Base-by-base conservation (phyloP, 2,113 vertebrate species). In the Ancistrus triradiatus region DNA sequence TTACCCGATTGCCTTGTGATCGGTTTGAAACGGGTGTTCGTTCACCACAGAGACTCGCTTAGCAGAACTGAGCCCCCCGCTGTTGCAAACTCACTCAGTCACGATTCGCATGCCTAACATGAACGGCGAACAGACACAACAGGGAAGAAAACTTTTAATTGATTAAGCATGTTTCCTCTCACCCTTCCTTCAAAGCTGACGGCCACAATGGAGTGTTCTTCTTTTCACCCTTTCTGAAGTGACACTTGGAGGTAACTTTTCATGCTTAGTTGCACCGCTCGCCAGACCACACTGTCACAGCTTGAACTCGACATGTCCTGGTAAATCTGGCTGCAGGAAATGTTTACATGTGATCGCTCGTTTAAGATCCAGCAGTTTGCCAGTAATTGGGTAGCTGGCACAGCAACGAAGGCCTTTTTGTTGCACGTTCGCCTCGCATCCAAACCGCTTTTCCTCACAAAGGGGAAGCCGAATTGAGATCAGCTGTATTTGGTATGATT, bases 251-350 rank as follows among this genome's bases (percentile, higher is more conserved):
- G 37, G 50, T 25, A 42, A 42, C 38, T 42, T 37, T 37, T 42
- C 38, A 2, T 42, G 6, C 6, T 31, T 31, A 31, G 27, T 7
- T 31, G 27, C 35, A 22, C 44, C 44, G 31, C 21, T 10, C 17
- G 6, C 33, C 35, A 42, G 38, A 42, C 38, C 38, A 14, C 38
- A 42, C 5, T 42, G 27, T 15, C 56, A 42, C 27, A 38, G 40
- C 49, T 28, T 60, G 51, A 59, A 57, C 59, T 72, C 6, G 17
- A 22, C 48, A 46, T 67, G 52, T 37, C 64, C 70, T 66, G 52
- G 24, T 72, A 40, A 44, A 50, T 46, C 64, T n/a, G 74, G 74
- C 66, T 65, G 69, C 53, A 49, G 38, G 11, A 42, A 14, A n/a
- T 42, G 38, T 42, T 42, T 15, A 15, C 14, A 42, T n/a, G 1